Base-by-base conservation (phyloP, 2,888 invertebrate species). In the Gastracanthus pulcherrimus region DNA sequence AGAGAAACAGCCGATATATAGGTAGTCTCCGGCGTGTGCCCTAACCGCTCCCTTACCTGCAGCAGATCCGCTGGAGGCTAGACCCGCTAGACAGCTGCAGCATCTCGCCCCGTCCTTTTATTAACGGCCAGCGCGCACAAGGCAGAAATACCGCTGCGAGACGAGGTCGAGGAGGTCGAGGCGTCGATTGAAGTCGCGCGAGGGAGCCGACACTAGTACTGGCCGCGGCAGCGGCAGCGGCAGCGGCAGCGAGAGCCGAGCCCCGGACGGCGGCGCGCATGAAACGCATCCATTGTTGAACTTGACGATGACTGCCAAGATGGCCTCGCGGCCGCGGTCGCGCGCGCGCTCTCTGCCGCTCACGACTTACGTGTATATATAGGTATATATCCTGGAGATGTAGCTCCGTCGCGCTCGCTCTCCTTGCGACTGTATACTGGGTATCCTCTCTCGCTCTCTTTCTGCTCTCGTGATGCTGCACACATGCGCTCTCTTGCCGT, bases 261-360 rank as follows among this genome's bases (percentile, higher is more conserved):
- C 66, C 13, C n/a, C 62, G 41, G 77, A 71, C n/a, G n/a, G n/a
- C n/a, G n/a, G n/a, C n/a, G n/a, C 62, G 77, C 9, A 60, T 58
- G 51, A 26, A 26, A 31, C 36, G 34, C 66, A 45, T 45, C 45
- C 45, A 45, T 45, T 45, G 45, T 45, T 45, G 45, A 45, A 45
- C 45, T 45, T 45, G 45, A 45, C 45, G 45, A 45, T 45, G 26
- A 75, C 75, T 62, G 64, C 62, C 78, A 80, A 80, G 79, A 79
- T 79, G 79, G 79, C 79, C 67, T 67, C 74, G 72, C n/a, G 31
- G 31, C n/a, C n/a, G 11, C 36, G 23, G 19, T 19, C 19, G 31
- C 38, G n/a, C 3, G 0, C 64, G 2, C 36, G 36, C 4, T 5
- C 19, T 11, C 19, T 36, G 29, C 31, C 58, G 23, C 19, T 36